Conservation (phyloP, 2,888 invertebrate species). For the Microplitis manilae region DNA sequence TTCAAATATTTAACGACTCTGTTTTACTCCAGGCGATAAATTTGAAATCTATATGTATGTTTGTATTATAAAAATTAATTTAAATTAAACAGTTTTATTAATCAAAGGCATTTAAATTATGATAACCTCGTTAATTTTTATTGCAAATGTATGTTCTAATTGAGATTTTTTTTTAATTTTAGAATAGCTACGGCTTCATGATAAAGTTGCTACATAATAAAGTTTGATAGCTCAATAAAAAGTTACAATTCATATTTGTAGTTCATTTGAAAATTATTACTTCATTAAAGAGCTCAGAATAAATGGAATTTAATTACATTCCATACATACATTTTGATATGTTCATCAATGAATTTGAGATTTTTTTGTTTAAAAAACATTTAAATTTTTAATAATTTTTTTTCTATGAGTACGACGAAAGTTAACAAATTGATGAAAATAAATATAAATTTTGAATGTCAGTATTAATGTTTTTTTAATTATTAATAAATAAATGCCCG, state of each 20-base stretch:
- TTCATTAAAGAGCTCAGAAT: background rate
- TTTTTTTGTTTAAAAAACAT: too few species aligned
- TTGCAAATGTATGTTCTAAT: background rate
- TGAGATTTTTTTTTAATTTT: background rate
- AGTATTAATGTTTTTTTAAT: too few species aligned
- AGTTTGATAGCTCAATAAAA: background rate
- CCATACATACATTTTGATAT: background rate
- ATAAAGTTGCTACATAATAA: background rate
- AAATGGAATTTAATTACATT: background rate
- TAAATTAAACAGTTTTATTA: background rate
- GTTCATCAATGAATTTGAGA: background rate
- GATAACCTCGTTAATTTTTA: background rate
- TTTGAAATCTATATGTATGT: background rate
- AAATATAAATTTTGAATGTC: too few species aligned
- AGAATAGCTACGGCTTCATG: background rate
- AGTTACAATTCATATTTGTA: background rate
- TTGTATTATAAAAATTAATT: background rate
- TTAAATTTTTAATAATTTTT: too few species aligned
- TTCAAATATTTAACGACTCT: background rate
- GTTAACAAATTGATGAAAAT: too few species aligned
- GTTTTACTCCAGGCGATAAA: background rate
- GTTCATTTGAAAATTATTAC: background rate
- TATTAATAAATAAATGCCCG: too few species aligned
- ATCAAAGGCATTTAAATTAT: background rate
- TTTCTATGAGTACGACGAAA: too few species aligned